Conservation (phyloP, 2,888 invertebrate species). For the Thumatha senex region DNA sequence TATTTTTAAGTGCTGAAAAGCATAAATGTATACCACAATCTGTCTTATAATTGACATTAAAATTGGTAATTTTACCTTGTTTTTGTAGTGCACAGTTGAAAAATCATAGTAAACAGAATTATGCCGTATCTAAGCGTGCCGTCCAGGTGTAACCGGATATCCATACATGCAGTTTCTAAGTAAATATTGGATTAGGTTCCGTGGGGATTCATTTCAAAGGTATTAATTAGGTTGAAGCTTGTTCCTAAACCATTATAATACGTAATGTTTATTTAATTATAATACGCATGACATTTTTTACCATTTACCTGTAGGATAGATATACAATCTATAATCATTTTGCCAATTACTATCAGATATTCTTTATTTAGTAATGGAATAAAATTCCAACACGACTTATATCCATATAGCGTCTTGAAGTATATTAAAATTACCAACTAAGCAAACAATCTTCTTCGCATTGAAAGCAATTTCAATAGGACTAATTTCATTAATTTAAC, state of each 20-base stretch:
- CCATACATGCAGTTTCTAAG: conserved; percentile 36
- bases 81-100: conserved; percentile 25
- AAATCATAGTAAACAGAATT: conserved; percentile 34
- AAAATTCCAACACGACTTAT: conserved; percentile 53
- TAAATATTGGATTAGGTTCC: conserved; percentile 23
- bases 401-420: conserved; percentile 22
- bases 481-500: conserved; percentile 48
- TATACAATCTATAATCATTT: conserved; percentile 37
- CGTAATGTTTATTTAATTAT: conserved; percentile 55
- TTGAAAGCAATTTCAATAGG: conserved; percentile 26
- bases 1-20: conserved; percentile 63
- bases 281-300: conserved; percentile 39
- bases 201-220: conserved; percentile 29
- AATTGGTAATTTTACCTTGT: conserved; percentile 27
- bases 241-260: conserved; percentile 63
- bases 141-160: conserved; percentile 57
- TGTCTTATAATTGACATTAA: conserved; percentile 29
- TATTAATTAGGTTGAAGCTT: conserved; percentile 39
- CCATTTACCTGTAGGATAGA: conserved; percentile 42
- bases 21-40: conserved; percentile 41
- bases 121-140: conserved; percentile 60
- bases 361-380: conserved; percentile 53
- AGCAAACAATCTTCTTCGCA: conserved; percentile 23
- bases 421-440: conserved; percentile 20
- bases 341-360: conserved; percentile 38